Conservation (phyloP, 1,140 invertebrate genomes). For the Bradysia coprophila region DNA sequence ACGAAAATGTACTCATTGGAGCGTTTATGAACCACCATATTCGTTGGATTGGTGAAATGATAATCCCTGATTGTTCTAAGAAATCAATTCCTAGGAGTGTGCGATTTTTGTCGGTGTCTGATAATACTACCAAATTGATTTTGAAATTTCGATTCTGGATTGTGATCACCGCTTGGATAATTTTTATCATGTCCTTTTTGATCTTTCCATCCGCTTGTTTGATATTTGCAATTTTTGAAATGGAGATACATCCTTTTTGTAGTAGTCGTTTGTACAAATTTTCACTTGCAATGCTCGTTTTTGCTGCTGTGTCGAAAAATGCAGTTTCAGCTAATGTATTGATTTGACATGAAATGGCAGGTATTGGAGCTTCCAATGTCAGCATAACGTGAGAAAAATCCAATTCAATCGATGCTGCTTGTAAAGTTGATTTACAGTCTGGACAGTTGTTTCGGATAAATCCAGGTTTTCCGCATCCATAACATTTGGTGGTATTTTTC, state of each 20-base stretch:
- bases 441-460: conserved; percentile 1
- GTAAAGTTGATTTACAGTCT: no score
- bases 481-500: conserved; percentile 5
- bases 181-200: conserved; percentile 1
- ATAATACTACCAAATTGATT: conserved; percentile 4
- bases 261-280: neutral
- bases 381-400: conserved; percentile 2
- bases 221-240: conserved; percentile 2
- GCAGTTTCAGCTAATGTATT: conserved; percentile 4
- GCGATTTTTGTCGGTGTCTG: conserved; percentile 3
- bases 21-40: conserved; percentile 3
- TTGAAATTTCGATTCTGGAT: conserved; percentile 4
- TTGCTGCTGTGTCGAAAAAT: conserved; percentile 4
- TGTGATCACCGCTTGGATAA: conserved; percentile 1
- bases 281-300: conserved; percentile 4
- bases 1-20: conserved; percentile 3
- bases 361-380: conserved; percentile 2
- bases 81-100: conserved; percentile 5
- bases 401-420: no score
- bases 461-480: conserved; percentile 2
- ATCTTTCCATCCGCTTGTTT: conserved; percentile 3
- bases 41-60: conserved; percentile 4
- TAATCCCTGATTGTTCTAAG: conserved; percentile 4
- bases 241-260: conserved; percentile 1
- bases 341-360: conserved; percentile 1